These are phyloP conservation scores for Tringa solitaria DNA, from an alignment of 2,113 vertebrate species.

Conservation along the genomic window DNA sequence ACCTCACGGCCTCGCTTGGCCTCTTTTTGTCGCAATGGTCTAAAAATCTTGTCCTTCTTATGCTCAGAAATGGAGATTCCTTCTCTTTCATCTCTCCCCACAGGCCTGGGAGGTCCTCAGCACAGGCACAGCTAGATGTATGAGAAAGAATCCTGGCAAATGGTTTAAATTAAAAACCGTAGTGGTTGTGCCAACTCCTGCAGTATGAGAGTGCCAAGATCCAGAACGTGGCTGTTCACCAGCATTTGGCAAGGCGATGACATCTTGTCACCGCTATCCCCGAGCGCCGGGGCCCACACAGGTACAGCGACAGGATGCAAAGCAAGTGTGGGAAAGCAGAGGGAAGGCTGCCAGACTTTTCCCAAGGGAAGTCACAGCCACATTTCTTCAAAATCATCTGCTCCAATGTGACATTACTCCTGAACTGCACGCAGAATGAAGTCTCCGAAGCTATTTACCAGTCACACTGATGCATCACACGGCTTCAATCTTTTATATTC, in stretches of 20 bases:
- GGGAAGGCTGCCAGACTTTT: conserved; percentile 2
- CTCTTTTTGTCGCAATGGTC: neutral
- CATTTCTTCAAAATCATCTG: neutral
- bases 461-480: neutral
- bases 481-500: neutral
- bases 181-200: conserved; percentile 39
- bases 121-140: neutral
- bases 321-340: neutral
- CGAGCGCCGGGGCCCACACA: conserved; percentile 17
- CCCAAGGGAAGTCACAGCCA: neutral
- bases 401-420: neutral
- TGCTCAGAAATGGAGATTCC: neutral
- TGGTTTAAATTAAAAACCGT: neutral
- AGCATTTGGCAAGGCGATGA: conserved; percentile 19
- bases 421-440: neutral
- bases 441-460: neutral
- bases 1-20: neutral
- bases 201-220: neutral
- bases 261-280: neutral
- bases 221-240: conserved; percentile 1
- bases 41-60: neutral
- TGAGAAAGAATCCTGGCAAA: conserved; percentile 27
- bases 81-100: neutral
- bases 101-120: neutral
- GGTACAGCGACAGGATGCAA: conserved; percentile 16